Base-by-base conservation (phyloP, 2,113 vertebrate genomes). In the Sinocyclocheilus maitianheensis region DNA sequence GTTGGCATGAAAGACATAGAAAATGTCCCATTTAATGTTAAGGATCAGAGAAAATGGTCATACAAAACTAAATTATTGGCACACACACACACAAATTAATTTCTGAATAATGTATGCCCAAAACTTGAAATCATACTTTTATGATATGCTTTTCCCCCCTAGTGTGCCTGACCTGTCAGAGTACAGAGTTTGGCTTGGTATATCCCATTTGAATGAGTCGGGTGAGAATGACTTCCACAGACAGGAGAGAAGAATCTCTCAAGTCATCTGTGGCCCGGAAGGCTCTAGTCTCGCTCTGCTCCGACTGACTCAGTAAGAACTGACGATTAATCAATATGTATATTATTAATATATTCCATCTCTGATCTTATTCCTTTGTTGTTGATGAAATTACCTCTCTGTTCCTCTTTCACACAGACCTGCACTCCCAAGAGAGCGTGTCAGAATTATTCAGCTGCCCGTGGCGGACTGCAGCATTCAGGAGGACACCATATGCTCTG, bases 101-200 rank as follows among this genome's bases (percentile, higher is more conserved):
- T 71, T 1, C 4, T 13, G 5, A 37, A 71, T 71, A 10, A 40
- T 71, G 4, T 72, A 22, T 72, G 16, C 0, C 22, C 11, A 6
- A 18, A 40, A 53, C 37, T 5, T 24, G 13, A 63, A 46, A 26
- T 9, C 9, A 51, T 30, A 34, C 37, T 62, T 10, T 37, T 11
- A 26, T 4, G 5, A 5, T 43, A 8, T 22, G 2, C 51, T 16
- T 14, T 34, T 10, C 72, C 67, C 82, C 69, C 79, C 40, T 88
- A 98, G 98, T 85, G 95, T 97, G 88, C 97, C 96, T 78, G 97
- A 99, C 86, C 91, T 99, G 89, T 97, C 95, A 81, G 97, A 98
- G 86, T 99, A 98, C 91, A 96, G 94, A 90, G 97, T 96, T 67
- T 97, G 95, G 96, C 95, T 99, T 84, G 98, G 97, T 62, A 94